Percentiles rank a stretch among this genome's conserved stretches.
Evolutionary conservation across 2,797 vertebrate genomes (phyloP).

Genomic region (Lates japonicus): DNA sequence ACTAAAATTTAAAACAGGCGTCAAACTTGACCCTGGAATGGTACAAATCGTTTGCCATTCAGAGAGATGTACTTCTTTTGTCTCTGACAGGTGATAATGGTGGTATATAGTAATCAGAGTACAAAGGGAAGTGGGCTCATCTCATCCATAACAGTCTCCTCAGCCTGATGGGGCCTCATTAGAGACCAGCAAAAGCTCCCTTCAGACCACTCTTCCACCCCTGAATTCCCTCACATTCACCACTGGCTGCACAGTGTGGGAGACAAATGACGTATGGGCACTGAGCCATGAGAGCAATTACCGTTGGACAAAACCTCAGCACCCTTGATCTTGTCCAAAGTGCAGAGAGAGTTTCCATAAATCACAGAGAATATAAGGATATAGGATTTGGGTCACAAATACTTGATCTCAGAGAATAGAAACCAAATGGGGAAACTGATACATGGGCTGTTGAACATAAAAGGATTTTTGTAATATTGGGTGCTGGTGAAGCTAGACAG

Average conservation of each 20-base stretch:
- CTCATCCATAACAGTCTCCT: constrained; percentile 82
- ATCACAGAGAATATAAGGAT: constrained; percentile 68
- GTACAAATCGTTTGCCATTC: constrained; percentile 41
- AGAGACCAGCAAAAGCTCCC: constrained; percentile 76
- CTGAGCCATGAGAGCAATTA: constrained; percentile 82
- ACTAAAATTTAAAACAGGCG: constrained; percentile 43
- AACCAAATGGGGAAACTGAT: constrained; percentile 58
- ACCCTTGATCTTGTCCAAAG: constrained; percentile 74
- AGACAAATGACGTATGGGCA: constrained; percentile 79
- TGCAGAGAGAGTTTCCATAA: constrained; percentile 70
- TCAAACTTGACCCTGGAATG: constrained; percentile 22
- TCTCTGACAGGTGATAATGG: constrained; percentile 74
- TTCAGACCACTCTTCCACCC: constrained; percentile 72
- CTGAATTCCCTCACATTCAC: constrained; percentile 72
- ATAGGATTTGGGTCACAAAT: constrained; percentile 60
- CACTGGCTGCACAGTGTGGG: constrained; percentile 66
- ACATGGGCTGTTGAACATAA: constrained; percentile 49
- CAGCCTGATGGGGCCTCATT: constrained; percentile 83
- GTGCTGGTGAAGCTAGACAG: constrained; percentile 52
- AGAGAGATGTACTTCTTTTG: constrained; percentile 65
- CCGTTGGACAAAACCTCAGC: constrained; percentile 74
- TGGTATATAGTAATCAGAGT: constrained; percentile 70
- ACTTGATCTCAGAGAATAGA: constrained; percentile 49
- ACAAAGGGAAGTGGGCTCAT: constrained; percentile 69
- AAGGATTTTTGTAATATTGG: constrained; percentile 56